Conservation (phyloP, 1,140 invertebrate genomes). For the Listronotus bonariensis region DNA sequence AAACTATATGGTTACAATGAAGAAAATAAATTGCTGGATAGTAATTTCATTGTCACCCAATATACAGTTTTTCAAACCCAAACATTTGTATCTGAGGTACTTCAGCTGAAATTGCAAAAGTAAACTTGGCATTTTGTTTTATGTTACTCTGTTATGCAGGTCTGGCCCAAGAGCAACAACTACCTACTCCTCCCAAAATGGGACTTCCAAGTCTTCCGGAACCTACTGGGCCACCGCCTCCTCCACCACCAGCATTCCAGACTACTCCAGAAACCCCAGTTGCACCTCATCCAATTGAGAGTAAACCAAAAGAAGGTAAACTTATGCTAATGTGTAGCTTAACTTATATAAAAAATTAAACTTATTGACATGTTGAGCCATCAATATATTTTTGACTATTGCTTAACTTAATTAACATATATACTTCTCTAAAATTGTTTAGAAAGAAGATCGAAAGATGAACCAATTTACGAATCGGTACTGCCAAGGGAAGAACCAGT, state of each 20-base stretch:
- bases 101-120: too few species aligned
- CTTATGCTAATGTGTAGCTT: too few species aligned
- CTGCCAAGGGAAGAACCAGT: constrained; percentile 67
- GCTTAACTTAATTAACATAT: too few species aligned
- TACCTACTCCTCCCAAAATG: constrained; percentile 52
- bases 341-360: neutral
- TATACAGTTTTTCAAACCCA: too few species aligned
- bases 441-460: constrained; percentile 59
- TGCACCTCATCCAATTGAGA: constrained; percentile 49
- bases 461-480: constrained; percentile 86
- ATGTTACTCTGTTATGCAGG: constrained; percentile 24
- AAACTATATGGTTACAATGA: too few species aligned
- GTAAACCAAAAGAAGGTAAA: constrained; percentile 18
- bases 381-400: neutral
- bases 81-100: too few species aligned
- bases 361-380: neutral
- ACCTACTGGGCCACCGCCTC: constrained; percentile 74
- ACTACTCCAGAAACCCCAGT: constrained; percentile 46
- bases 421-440: constrained; percentile 20
- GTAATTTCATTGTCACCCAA: too few species aligned
- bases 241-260: constrained; percentile 60
- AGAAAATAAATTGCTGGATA: too few species aligned
- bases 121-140: too few species aligned
- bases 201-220: constrained; percentile 70
- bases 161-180: constrained; percentile 51